A percentile compares a stretch with the other conserved stretches of the same genome.
Evolutionary conservation across 2,113 vertebrate species (phyloP).

Genomic region (Rhineura floridana): DNA sequence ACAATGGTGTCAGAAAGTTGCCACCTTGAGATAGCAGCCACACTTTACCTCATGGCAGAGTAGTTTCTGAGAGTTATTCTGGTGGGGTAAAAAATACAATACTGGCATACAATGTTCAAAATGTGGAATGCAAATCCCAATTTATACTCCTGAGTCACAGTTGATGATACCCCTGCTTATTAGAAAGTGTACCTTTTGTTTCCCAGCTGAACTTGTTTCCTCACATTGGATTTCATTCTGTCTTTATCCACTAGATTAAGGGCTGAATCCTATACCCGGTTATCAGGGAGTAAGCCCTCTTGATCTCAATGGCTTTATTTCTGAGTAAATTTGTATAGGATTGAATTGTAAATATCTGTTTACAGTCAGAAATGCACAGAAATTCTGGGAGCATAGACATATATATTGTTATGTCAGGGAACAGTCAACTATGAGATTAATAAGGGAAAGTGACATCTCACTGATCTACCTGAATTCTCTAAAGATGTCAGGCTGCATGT

Average conservation of each 20-base stretch:
- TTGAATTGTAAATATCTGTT: background rate
- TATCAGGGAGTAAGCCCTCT: background rate
- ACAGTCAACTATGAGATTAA: slow-evolving; percentile 31
- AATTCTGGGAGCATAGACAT: slow-evolving; percentile 3
- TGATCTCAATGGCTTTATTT: background rate
- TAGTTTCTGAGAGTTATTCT: background rate
- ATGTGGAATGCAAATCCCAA: background rate
- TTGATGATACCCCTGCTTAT: background rate
- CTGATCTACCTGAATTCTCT: slow-evolving; percentile 14
- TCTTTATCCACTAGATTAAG: background rate
- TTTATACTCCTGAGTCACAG: background rate
- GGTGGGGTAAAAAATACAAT: background rate
- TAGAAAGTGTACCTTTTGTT: background rate
- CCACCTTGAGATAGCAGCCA: background rate
- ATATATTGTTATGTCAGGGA: slow-evolving; percentile 23
- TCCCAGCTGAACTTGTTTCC: background rate
- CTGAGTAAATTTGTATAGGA: background rate
- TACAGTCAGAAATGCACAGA: background rate
- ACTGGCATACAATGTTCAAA: background rate
- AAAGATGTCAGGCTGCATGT: slow-evolving; percentile 18
- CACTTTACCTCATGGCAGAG: too few relatives aligned
- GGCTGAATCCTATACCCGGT: background rate
- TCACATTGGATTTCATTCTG: background rate
- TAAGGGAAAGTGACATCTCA: slow-evolving; percentile 28
- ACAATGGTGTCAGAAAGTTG: background rate